These are phyloP conservation scores for Glaucomys volans DNA, from an alignment of 2,113 vertebrate species.

Conservation along the genomic window DNA sequence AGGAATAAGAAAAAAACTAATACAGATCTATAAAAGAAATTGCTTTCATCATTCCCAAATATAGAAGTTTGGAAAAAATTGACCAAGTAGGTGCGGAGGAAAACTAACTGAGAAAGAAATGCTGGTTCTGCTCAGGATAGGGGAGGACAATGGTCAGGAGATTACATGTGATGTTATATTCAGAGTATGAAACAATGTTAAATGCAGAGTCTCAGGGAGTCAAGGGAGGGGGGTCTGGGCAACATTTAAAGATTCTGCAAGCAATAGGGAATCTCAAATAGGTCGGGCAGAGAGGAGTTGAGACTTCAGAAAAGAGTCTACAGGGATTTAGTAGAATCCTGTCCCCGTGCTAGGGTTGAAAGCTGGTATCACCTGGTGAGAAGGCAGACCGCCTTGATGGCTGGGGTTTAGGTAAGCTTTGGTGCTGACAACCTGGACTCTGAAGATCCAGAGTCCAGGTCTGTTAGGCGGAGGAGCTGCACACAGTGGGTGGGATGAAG, in stretches of 20 bases:
- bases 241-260: neutral
- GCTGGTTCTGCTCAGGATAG: neutral
- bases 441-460: neutral
- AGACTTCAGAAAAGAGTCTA: constrained; percentile 20
- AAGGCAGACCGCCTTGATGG: neutral
- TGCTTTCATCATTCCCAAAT: neutral
- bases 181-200: neutral
- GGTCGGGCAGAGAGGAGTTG: neutral
- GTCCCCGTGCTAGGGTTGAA: neutral
- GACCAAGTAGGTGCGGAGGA: neutral
- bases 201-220: neutral
- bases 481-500: neutral
- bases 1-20: neutral
- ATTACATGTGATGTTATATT: neutral
- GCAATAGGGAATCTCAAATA: neutral
- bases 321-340: neutral
- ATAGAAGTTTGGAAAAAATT: neutral
- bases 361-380: neutral
- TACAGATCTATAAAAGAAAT: neutral
- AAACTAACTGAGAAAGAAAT: neutral
- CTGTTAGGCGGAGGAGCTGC: neutral
- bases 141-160: neutral
- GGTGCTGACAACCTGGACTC: neutral
- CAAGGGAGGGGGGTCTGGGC: neutral
- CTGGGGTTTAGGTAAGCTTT: neutral